A percentile compares a stretch with the other conserved stretches of the same genome.
Conservation (phyloP, 1,140 invertebrate species). For the Wiebesia pumilae region DNA sequence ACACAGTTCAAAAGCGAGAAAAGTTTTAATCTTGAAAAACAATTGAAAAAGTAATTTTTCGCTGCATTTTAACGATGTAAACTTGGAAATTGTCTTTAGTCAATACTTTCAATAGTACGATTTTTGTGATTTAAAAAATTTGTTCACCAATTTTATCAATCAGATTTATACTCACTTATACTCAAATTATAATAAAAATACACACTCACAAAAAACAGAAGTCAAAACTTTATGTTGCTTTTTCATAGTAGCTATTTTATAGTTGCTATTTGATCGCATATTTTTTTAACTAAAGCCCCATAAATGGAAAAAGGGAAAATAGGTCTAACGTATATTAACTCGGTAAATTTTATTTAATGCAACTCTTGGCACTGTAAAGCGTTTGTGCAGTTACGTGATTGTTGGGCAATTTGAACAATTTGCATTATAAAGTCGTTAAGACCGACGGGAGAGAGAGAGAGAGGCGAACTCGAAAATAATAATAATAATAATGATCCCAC, state of each 20-base stretch:
- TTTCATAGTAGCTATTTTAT: not conserved
- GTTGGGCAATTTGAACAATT: constrained; percentile 55
- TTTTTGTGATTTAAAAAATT: not conserved
- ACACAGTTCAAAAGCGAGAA: not conserved
- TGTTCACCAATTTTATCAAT: not conserved
- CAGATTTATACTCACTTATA: not conserved
- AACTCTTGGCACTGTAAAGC: constrained; percentile 32
- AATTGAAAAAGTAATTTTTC: constrained; percentile 13
- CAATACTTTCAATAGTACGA: not conserved
- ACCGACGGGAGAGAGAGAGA: not conserved
- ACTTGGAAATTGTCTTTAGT: not conserved
- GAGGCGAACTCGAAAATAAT: constrained; percentile 22
- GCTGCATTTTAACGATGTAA: not conserved
- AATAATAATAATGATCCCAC: too few relatives aligned
- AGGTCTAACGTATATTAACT: constrained; percentile 29
- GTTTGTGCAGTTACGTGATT: constrained; percentile 51
- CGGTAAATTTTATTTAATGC: constrained; percentile 51
- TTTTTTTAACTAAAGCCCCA: constrained; percentile 22
- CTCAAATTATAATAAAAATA: not conserved
- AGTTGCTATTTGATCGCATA: not conserved
- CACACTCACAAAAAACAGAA: not conserved
- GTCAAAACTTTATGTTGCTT: not conserved
- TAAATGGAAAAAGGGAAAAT: constrained; percentile 3
- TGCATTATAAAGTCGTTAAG: constrained; percentile 54
- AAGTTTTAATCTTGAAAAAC: constrained; percentile 18